phyloP scores from a whole-genome alignment of 1,140 invertebrate genomes.

The Drosophila nebulosa region DNA sequence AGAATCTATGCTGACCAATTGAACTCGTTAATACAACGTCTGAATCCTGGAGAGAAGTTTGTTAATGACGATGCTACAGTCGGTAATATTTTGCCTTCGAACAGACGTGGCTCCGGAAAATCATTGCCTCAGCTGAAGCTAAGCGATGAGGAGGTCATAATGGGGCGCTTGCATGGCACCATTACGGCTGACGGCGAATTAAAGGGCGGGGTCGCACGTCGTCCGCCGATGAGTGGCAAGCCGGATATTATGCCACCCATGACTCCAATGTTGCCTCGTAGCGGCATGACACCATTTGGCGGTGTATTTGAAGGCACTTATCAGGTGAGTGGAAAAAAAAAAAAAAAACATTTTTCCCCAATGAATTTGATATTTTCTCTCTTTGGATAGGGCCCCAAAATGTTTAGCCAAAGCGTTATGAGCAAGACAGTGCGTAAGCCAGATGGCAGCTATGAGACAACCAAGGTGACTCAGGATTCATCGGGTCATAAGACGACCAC shows the following conservation, averaged over 20 bases:
- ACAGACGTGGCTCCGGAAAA: constrained; percentile 33
- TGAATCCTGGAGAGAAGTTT: constrained; percentile 50
- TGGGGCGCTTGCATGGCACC: constrained; percentile 78
- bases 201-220: constrained; percentile 17
- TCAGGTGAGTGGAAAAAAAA: constrained; percentile 27
- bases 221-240: constrained; percentile 45
- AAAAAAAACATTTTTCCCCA: too few species aligned
- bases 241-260: constrained; percentile 74
- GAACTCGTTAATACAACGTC: constrained; percentile 71
- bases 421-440: constrained; percentile 76
- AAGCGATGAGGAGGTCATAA: constrained; percentile 73
- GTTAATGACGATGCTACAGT: constrained; percentile 13
- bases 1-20: constrained; percentile 79
- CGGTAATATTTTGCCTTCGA: constrained; percentile 57
- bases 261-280: constrained; percentile 63
- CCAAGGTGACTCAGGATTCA: constrained; percentile 70
- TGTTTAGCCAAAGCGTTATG: constrained; percentile 80
- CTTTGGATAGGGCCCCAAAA: constrained; percentile 63
- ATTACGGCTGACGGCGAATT: constrained; percentile 47
- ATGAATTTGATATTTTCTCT: not conserved
- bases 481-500: constrained; percentile 74
- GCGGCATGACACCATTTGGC: constrained; percentile 55
- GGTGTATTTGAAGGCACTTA: constrained; percentile 78
- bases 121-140: constrained; percentile 33
- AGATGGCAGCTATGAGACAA: constrained; percentile 77